Evolutionary conservation across 2,797 vertebrate species (phyloP).

Genomic region (Spatula versicolor): DNA sequence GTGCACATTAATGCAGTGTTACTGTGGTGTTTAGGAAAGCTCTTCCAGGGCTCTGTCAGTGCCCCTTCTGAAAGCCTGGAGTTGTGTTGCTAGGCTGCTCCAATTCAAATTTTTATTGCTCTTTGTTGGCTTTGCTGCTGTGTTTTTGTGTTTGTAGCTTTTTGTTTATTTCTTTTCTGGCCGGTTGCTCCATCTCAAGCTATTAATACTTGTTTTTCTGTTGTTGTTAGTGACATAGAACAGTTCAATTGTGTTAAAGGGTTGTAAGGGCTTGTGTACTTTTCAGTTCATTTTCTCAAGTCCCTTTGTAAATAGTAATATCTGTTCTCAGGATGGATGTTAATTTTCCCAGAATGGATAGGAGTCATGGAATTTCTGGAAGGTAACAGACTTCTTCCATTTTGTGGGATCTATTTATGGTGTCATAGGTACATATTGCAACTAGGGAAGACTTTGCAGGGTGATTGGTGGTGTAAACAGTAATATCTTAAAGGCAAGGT

Average conservation of each 20-base stretch:
- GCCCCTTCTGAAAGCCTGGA: background rate
- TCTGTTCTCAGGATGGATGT: background rate
- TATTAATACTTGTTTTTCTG: background rate
- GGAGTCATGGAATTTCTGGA: background rate
- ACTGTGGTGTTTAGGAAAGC: background rate
- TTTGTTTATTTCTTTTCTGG: background rate
- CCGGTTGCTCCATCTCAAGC: background rate
- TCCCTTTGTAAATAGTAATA: background rate
- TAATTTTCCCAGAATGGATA: constrained; percentile 1
- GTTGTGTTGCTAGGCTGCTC: background rate
- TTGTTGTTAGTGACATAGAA: background rate
- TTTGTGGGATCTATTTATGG: background rate
- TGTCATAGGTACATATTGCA: background rate
- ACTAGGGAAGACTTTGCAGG: background rate
- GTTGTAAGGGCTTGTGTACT: background rate
- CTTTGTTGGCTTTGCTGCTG: background rate
- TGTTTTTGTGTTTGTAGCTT: background rate
- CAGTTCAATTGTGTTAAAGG: background rate
- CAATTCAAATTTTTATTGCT: background rate
- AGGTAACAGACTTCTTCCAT: background rate
- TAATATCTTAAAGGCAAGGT: background rate
- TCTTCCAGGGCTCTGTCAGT: background rate
- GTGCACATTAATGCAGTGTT: background rate
- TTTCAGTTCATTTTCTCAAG: background rate
- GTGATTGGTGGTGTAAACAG: background rate